A percentile compares a stretch with the other conserved stretches of the same genome.
phyloP scores from a whole-genome alignment of 2,113 vertebrate species.

The Xenopus tropicalis region DNA sequence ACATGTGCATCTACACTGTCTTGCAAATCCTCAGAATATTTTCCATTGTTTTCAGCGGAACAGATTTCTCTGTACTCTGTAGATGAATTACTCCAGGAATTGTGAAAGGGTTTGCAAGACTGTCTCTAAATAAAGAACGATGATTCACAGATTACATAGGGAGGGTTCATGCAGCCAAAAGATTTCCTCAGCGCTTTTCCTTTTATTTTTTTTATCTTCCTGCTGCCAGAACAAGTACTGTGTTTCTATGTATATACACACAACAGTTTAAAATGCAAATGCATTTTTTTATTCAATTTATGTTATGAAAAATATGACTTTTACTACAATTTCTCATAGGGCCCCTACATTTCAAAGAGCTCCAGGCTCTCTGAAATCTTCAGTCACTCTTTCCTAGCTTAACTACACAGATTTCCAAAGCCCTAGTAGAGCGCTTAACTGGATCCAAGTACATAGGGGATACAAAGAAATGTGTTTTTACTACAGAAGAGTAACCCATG shows the following conservation, averaged over 20 bases:
- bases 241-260: neutral
- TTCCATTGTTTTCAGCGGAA: conserved; percentile 39
- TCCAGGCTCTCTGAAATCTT: too few relatives aligned
- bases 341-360: too few relatives aligned
- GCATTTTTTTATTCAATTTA: too few relatives aligned
- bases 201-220: neutral
- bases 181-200: conserved; percentile 20
- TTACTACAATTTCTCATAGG: too few relatives aligned
- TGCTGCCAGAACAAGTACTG: neutral
- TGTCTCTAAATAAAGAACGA: conserved; percentile 17
- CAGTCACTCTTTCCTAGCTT: too few relatives aligned
- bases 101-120: conserved; percentile 11
- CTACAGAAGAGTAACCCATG: too few relatives aligned
- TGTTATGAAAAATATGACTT: too few relatives aligned
- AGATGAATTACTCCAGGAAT: conserved; percentile 9
- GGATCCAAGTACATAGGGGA: too few relatives aligned
- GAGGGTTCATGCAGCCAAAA: conserved; percentile 18
- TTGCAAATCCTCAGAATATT: conserved; percentile 16
- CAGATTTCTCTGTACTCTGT: neutral
- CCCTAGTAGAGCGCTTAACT: too few relatives aligned
- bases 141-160: conserved; percentile 37
- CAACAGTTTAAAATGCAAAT: neutral
- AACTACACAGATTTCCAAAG: too few relatives aligned
- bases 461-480: too few relatives aligned
- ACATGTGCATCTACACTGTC: conserved; percentile 25